phyloP scores from a whole-genome alignment of 92 coral and sea anemone species.

The Parazoanthus swiftii region DNA sequence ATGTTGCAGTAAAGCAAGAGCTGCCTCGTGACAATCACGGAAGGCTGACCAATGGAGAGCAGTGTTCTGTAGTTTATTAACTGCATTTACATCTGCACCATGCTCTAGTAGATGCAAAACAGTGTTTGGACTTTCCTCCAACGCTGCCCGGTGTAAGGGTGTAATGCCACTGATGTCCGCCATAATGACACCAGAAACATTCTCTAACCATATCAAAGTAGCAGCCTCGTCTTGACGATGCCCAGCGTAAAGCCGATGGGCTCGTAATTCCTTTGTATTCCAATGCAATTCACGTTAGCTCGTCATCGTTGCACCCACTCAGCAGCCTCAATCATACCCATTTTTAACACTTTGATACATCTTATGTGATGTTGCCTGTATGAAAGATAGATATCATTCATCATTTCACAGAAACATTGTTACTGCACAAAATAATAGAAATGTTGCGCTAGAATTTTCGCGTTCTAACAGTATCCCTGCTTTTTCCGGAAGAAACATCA shows the following conservation, averaged over 20 bases:
- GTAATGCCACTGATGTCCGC: not conserved
- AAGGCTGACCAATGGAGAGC: conserved; percentile 39
- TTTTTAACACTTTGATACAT: too few relatives aligned
- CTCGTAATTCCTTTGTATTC: not conserved
- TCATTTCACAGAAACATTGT: not conserved
- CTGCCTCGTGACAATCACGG: conserved; percentile 19
- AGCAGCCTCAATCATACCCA: not conserved
- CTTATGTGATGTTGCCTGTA: not conserved
- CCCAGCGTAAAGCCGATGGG: not conserved
- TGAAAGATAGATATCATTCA: not conserved
- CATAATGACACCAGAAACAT: not conserved
- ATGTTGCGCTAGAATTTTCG: too few relatives aligned
- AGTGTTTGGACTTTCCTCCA: not conserved
- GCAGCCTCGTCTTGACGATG: not conserved
- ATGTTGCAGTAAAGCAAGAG: conserved; percentile 1
- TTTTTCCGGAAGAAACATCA: too few relatives aligned
- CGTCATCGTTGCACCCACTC: not conserved
- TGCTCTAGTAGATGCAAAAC: conserved; percentile 3
- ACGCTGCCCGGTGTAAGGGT: conserved; percentile 23
- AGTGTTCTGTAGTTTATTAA: conserved; percentile 6
- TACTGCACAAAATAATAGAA: too few relatives aligned
- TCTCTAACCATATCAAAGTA: not conserved
- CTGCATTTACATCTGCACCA: conserved; percentile 14
- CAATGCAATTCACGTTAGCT: not conserved
- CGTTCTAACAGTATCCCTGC: too few relatives aligned